Base-by-base conservation (phyloP, 1,140 invertebrate species). In the Trypoxylus dichotomus region DNA sequence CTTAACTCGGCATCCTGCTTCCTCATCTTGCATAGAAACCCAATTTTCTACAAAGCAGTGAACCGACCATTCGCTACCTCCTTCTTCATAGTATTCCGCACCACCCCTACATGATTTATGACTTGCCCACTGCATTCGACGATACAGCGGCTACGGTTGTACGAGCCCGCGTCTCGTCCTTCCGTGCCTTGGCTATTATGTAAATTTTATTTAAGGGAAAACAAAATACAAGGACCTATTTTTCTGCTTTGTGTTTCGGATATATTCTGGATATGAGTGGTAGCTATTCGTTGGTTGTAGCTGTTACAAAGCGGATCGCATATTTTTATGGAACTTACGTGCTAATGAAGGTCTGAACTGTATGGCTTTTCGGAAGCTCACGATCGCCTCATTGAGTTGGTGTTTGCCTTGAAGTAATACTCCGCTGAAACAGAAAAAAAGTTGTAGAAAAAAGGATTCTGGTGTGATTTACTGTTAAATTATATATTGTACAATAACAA, bases 321-420 rank as follows among this genome's bases (percentile, higher is more conserved):
- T 47, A 47, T 63, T 25, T 63, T 63, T 63, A 63, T 63, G 21
- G 25, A 29, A 95, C 95, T 96, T 90, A 98, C 97, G 91, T 85
- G 97, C 96, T 87, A 99, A 90, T 79, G 95, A 95, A 73, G 97
- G 96, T 86, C 97, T 91, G 87, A 94, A 98, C 85, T 96, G 92
- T 84, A 98, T 97, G 41, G 97, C 97, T 77, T 92, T 91, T 86
- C 95, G 92, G 87, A 98, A 99, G 87, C 95, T 97, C 84, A 94
- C 90, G 80, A 98, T 93, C 63, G 97, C 96, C 85, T 97, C 95
- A 81, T 95, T 91, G 84, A 94, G 94, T 82, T 95, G 90, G 83
- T 93, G 93, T 88, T 95, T 93, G 81, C 96, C 94, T 88, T 98
- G 97, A 81, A 96, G 91, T 82, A 98, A 88, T 83, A 98, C 95